Evolutionary conservation across 2,888 invertebrate genomes (phyloP).

Genomic region (Drosophila monieri): DNA sequence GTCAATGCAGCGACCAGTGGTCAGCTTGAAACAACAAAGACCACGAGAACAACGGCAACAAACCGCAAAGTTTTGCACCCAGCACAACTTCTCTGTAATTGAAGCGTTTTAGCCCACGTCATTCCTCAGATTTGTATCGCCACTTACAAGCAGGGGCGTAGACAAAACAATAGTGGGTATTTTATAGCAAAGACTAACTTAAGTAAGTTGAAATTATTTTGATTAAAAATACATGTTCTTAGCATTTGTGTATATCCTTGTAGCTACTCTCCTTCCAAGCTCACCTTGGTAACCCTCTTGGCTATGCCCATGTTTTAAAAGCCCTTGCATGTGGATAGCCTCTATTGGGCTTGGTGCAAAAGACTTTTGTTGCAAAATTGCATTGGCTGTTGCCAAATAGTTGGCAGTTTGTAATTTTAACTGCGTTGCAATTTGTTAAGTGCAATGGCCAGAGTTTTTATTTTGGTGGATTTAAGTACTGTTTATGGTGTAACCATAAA

Average conservation of each 20-base stretch:
- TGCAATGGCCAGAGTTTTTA: constrained; percentile 41
- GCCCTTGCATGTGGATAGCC: constrained; percentile 32
- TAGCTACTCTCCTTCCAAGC: not conserved
- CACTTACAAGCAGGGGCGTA: constrained; percentile 3
- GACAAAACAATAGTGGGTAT: not conserved
- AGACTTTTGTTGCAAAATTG: constrained; percentile 57
- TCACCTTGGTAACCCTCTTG: not conserved
- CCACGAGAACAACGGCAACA: constrained; percentile 26
- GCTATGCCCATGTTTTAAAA: constrained; percentile 8
- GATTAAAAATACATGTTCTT: not conserved
- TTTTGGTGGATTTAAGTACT: constrained; percentile 31
- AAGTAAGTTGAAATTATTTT: not conserved
- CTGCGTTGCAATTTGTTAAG: constrained; percentile 72
- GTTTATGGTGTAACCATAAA: constrained; percentile 15
- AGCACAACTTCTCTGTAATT: constrained; percentile 47
- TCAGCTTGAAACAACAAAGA: constrained; percentile 15
- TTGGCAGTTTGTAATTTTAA: constrained; percentile 74
- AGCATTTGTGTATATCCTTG: not conserved
- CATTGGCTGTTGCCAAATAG: constrained; percentile 56
- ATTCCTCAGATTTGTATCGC: constrained; percentile 54
- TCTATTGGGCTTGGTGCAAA: constrained; percentile 25
- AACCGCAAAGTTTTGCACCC: constrained; percentile 52
- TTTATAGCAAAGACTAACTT: not conserved
- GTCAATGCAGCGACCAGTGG: constrained; percentile 61
- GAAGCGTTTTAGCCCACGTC: constrained; percentile 62